Evolutionary conservation across 2,797 vertebrate species (phyloP).

Genomic region (Lithobates pipiens): DNA sequence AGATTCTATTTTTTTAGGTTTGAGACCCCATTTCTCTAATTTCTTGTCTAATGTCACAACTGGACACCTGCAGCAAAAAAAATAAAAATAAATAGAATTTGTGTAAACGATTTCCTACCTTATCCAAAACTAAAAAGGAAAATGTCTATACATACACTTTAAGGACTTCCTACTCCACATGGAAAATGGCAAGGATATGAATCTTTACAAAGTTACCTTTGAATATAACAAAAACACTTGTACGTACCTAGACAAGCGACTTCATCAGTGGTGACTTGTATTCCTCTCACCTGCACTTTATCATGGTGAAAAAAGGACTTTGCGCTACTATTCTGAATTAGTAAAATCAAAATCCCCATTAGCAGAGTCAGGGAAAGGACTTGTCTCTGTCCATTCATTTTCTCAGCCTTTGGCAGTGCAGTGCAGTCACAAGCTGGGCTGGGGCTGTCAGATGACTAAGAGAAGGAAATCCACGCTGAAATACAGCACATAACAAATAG

Average conservation of each 20-base stretch:
- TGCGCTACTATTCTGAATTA: background rate
- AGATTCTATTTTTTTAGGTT: too few relatives aligned
- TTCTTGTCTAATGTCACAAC: too few relatives aligned
- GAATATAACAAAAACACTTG: background rate
- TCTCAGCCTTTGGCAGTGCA: background rate
- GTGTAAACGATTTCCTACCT: too few relatives aligned
- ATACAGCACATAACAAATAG: background rate
- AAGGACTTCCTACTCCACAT: too few relatives aligned
- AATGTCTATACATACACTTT: too few relatives aligned
- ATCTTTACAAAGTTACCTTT: background rate
- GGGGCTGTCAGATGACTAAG: constrained; percentile 16
- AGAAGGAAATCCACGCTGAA: constrained; percentile 11
- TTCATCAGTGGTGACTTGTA: background rate
- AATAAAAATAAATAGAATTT: too few relatives aligned
- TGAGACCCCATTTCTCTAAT: too few relatives aligned
- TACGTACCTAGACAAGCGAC: constrained; percentile 26
- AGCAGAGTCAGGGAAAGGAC: background rate
- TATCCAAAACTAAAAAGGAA: too few relatives aligned
- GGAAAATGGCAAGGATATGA: too few relatives aligned
- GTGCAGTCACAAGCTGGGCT: background rate
- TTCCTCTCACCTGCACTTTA: background rate
- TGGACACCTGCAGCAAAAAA: too few relatives aligned
- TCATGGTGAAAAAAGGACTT: background rate
- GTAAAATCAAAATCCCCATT: background rate
- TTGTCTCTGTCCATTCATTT: constrained; percentile 5